phyloP scores from a whole-genome alignment of 2,888 invertebrate species.

The Aspidiotus rigidus region DNA sequence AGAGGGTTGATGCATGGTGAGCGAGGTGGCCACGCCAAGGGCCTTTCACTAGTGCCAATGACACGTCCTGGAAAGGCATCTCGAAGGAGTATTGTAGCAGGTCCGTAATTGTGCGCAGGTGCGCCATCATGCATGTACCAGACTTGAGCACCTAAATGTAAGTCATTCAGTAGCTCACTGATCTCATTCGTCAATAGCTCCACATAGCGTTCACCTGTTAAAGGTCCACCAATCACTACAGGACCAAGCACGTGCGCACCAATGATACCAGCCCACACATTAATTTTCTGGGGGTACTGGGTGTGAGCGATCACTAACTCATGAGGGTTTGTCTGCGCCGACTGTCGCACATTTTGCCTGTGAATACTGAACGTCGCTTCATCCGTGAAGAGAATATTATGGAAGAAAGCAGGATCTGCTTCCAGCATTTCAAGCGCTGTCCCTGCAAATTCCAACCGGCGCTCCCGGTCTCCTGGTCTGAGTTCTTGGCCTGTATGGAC shows the following conservation, averaged over 20 bases:
- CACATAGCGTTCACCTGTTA: not conserved
- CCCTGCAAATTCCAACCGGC: not conserved
- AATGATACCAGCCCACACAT: no score
- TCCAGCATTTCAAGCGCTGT: not conserved
- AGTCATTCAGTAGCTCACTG: not conserved
- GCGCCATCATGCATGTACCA: not conserved
- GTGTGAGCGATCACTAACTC: not conserved
- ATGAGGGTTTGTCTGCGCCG: slow-evolving; percentile 1
- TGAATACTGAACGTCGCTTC: not conserved
- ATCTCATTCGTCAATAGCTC: not conserved
- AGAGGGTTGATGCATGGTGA: not conserved
- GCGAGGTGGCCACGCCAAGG: not conserved
- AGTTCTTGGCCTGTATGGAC: slow-evolving; percentile 2
- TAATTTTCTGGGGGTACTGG: not conserved
- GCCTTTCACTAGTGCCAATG: not conserved
- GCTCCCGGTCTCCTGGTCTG: slow-evolving; percentile 1
- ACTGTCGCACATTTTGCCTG: not conserved
- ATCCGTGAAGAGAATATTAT: not conserved
- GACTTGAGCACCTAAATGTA: not conserved
- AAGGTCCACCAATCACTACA: not conserved
- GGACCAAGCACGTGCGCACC: not conserved
- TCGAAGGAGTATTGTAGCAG: not conserved
- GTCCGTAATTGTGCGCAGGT: not conserved
- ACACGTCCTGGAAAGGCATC: not conserved
- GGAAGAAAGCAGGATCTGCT: not conserved